Percentiles rank a stretch among this genome's conserved stretches.
These are phyloP conservation scores for Microctenopoma stevenorrisi DNA, from an alignment of 2,797 vertebrate species.

Conservation along the genomic window DNA sequence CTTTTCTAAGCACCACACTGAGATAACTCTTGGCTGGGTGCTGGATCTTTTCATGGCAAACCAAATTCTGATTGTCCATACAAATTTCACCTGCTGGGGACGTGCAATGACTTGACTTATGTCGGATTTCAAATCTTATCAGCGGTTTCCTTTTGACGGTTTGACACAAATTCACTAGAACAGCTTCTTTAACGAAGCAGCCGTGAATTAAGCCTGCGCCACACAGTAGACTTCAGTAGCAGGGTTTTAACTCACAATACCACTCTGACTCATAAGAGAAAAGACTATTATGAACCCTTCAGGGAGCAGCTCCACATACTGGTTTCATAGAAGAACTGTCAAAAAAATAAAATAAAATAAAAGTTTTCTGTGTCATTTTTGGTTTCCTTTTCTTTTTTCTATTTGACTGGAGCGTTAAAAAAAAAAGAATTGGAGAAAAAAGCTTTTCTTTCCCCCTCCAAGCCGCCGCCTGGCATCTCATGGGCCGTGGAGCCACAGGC, in stretches of 20 bases:
- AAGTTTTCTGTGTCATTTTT: conserved; percentile 65
- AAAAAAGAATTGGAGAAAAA: conserved; percentile 58
- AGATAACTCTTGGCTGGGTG: conserved; percentile 19
- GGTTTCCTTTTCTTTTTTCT: conserved; percentile 48
- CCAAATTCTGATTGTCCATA: conserved; percentile 14
- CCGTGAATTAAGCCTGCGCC: conserved; percentile 61
- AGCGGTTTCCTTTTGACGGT: conserved; percentile 62
- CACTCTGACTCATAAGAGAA: conserved; percentile 51
- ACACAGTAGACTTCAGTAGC: conserved; percentile 30
- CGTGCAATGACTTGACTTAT: conserved; percentile 31
- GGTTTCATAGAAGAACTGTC: conserved; percentile 43
- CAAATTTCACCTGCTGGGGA: conserved; percentile 2
- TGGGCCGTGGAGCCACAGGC: conserved; percentile 73
- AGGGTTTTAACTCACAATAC: conserved; percentile 31
- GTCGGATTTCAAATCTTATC: conserved; percentile 65
- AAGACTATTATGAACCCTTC: conserved; percentile 60
- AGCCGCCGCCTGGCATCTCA: conserved; percentile 63
- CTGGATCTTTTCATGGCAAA: conserved; percentile 16
- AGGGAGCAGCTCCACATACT: conserved; percentile 56
- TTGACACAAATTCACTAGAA: conserved; percentile 66
- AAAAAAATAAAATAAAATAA: conserved; percentile 49
- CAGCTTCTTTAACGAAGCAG: conserved; percentile 45
- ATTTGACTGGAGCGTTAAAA: conserved; percentile 60
- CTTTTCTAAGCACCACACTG: conserved; percentile 3
- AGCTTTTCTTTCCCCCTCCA: conserved; percentile 54